Evolutionary conservation across 2,888 invertebrate genomes (phyloP).

Genomic region (Heliconius ethilla): DNA sequence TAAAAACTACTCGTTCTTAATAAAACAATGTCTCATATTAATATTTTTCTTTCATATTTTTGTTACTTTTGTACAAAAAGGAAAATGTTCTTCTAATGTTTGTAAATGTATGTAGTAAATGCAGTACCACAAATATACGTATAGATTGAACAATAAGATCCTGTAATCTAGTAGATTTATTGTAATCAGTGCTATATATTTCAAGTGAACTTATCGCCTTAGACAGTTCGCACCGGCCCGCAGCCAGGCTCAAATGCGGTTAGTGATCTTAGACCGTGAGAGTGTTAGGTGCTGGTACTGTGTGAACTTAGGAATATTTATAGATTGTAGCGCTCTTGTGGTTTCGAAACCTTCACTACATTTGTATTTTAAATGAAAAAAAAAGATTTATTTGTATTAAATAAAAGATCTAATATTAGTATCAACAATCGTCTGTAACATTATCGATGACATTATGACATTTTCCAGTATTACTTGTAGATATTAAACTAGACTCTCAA

Average conservation of each 20-base stretch:
- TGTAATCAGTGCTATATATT: conserved; percentile 21
- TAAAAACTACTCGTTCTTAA: no score
- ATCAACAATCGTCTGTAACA: background rate
- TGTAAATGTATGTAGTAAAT: background rate
- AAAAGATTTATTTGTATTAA: background rate
- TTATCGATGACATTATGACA: no score
- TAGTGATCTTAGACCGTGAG: conserved; percentile 45
- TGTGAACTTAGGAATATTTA: conserved; percentile 40
- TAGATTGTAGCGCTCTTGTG: conserved; percentile 33
- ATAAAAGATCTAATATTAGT: background rate
- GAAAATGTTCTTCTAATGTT: background rate
- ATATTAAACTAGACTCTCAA: no score
- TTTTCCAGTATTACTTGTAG: no score
- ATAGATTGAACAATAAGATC: background rate
- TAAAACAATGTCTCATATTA: no score
- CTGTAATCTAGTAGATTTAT: background rate
- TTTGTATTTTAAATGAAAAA: background rate
- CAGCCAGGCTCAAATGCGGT: conserved; percentile 28
- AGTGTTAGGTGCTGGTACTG: conserved; percentile 42
- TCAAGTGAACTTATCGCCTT: conserved; percentile 32
- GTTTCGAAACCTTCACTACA: conserved; percentile 29
- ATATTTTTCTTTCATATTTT: no score
- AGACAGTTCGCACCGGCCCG: conserved; percentile 31
- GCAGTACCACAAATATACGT: background rate
- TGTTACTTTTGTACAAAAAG: background rate